A percentile compares a stretch with the other conserved stretches of the same genome.
phyloP scores from a whole-genome alignment of 2,113 vertebrate species.

The Oreochromis tanganicae region DNA sequence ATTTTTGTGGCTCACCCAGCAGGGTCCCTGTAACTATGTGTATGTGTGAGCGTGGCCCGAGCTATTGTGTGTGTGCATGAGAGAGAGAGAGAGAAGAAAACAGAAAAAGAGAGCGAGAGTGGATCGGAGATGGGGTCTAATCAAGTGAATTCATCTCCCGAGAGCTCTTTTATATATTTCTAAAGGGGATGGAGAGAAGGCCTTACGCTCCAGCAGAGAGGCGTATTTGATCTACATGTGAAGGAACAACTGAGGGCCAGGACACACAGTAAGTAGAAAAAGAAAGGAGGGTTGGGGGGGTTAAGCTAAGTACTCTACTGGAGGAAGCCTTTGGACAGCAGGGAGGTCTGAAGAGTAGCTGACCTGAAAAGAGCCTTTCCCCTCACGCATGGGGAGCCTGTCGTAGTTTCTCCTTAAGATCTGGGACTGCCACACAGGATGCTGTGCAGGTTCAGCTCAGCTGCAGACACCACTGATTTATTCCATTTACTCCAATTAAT shows the following conservation, averaged over 20 bases:
- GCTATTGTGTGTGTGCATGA: background rate
- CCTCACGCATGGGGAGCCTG: slow-evolving; percentile 18
- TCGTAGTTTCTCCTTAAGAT: slow-evolving; percentile 8
- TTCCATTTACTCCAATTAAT: background rate
- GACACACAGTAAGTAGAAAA: background rate
- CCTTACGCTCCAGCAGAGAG: slow-evolving; percentile 47
- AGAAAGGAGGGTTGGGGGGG: background rate
- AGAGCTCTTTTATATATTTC: slow-evolving; percentile 41
- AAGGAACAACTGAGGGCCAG: slow-evolving; percentile 55
- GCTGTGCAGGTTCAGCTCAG: background rate
- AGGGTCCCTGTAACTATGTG: background rate
- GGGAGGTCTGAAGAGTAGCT: slow-evolving; percentile 52
- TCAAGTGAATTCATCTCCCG: slow-evolving; percentile 39
- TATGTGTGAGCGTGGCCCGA: background rate
- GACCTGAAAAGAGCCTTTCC: slow-evolving; percentile 69
- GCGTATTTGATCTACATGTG: slow-evolving; percentile 59
- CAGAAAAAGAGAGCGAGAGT: background rate
- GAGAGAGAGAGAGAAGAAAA: background rate
- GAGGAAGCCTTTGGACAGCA: slow-evolving; percentile 28
- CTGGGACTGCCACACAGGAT: slow-evolving; percentile 7
- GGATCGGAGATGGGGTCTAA: slow-evolving; percentile 1
- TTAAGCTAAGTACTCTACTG: background rate
- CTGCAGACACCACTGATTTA: background rate
- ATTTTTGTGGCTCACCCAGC: background rate
- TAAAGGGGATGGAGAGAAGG: slow-evolving; percentile 28